Conservation (phyloP, 23 tunicate species). For the Ciona savignyi region DNA sequence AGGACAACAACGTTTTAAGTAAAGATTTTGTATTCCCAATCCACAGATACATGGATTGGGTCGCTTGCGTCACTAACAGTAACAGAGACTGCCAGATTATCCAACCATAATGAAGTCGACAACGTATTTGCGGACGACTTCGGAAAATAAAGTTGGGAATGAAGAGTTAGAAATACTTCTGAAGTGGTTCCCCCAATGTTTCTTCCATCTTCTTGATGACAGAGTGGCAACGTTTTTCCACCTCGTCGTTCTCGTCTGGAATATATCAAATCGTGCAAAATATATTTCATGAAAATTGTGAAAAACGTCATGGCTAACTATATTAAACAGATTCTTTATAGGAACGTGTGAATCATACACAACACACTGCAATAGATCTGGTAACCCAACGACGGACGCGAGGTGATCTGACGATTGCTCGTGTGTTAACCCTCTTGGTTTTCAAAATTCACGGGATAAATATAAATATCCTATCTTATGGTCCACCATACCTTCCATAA, state of each 20-base stretch:
- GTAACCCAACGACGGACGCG: no score
- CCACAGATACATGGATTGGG: neutral
- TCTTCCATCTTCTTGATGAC: conserved; percentile 47
- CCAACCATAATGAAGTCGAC: no score
- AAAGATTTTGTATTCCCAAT: no score
- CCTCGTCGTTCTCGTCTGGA: conserved; percentile 45
- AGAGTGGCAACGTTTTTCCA: conserved; percentile 47
- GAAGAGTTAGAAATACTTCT: conserved; percentile 50
- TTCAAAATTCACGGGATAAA: no score
- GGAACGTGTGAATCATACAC: no score
- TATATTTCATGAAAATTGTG: neutral
- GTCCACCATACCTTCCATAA: conserved; percentile 60
- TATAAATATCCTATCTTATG: no score
- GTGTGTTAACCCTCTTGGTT: no score
- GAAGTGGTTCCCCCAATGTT: conserved; percentile 59
- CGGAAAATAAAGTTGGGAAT: neutral
- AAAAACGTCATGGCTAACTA: neutral
- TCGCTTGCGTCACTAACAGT: neutral
- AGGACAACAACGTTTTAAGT: no score
- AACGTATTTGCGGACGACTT: no score
- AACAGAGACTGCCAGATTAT: neutral
- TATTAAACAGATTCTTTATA: conserved; percentile 2
- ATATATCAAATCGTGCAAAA: conserved; percentile 1
- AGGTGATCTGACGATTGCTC: no score
- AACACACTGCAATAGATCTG: no score